Conservation (phyloP, 2,113 vertebrate species). For the Thryonomys swinderianus region DNA sequence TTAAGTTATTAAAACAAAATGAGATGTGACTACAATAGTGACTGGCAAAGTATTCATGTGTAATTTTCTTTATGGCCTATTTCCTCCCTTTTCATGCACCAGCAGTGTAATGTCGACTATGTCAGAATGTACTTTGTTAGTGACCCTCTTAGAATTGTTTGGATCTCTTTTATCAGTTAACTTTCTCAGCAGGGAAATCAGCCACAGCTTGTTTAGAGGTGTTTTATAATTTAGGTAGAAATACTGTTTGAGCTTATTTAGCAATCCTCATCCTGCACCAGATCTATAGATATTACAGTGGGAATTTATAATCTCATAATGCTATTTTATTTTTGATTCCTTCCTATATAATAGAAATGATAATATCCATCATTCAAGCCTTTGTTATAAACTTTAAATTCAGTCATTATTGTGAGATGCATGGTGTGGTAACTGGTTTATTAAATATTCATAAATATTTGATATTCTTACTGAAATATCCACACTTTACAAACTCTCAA, state of each 20-base stretch:
- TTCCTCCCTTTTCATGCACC: not conserved
- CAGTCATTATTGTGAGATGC: not conserved
- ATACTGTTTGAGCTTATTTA: constrained; percentile 26
- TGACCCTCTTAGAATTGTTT: not conserved
- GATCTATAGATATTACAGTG: not conserved
- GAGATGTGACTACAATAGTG: not conserved
- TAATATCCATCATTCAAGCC: not conserved
- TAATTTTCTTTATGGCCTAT: not conserved
- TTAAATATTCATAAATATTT: not conserved
- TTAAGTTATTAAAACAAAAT: constrained; percentile 59
- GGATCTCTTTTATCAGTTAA: not conserved
- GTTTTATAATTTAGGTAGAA: not conserved
- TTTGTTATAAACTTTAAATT: not conserved
- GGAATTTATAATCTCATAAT: not conserved
- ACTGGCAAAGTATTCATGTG: not conserved
- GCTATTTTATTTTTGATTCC: not conserved
- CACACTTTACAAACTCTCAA: not conserved
- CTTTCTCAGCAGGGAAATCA: not conserved
- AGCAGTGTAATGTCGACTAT: not conserved
- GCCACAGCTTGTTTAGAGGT: not conserved
- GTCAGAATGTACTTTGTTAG: not conserved
- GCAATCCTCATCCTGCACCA: not conserved
- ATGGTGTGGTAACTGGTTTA: not conserved
- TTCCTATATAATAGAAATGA: not conserved
- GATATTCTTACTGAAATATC: not conserved